These are phyloP conservation scores for Pangasius larnaudii DNA, from an alignment of 2,797 vertebrate genomes.

Conservation along the genomic window DNA sequence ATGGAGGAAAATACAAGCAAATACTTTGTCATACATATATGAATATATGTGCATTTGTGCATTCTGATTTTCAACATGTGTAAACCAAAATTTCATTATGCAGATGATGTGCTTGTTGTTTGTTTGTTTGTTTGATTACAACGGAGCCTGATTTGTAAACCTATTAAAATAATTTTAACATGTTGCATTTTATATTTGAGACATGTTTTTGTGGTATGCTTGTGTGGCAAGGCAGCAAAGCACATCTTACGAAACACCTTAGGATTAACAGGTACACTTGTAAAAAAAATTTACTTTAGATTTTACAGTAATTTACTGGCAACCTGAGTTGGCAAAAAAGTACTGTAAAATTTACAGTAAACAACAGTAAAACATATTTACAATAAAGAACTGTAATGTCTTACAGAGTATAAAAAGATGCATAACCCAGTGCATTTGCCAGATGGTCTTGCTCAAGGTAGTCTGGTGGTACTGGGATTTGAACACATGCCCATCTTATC, in stretches of 20 bases:
- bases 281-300: too few relatives aligned
- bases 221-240: not conserved
- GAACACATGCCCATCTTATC: not conserved
- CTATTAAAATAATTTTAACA: not conserved
- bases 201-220: not conserved
- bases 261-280: not conserved
- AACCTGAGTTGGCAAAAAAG: not conserved
- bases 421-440: not conserved
- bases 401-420: not conserved
- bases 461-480: not conserved
- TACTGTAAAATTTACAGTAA: not conserved
- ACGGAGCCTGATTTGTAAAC: not conserved
- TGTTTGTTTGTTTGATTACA: not conserved
- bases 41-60: not conserved
- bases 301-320: too few relatives aligned
- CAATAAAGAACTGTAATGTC: not conserved
- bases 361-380: not conserved
- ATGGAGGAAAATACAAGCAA: not conserved
- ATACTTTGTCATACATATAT: not conserved
- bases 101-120: not conserved
- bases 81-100: not conserved
- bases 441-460: not conserved
- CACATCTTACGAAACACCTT: not conserved
- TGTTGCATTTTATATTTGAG: not conserved
- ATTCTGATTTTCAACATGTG: not conserved